Conservation (phyloP, 2,113 vertebrate genomes). For the Patagioenas fasciata region DNA sequence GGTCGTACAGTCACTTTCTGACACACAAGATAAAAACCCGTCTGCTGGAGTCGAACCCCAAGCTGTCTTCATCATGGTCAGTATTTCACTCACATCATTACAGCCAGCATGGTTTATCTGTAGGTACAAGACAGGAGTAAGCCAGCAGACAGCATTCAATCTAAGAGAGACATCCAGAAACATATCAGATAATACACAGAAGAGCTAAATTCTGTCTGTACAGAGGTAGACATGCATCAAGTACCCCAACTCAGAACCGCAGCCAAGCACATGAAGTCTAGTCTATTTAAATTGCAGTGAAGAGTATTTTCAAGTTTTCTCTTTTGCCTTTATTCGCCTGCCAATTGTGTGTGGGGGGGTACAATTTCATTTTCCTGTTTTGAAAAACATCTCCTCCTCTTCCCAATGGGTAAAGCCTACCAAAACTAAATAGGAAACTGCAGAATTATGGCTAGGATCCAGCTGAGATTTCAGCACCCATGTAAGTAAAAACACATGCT, state of each 20-base stretch:
- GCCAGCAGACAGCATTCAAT: neutral
- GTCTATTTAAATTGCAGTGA: neutral
- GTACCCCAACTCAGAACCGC: neutral
- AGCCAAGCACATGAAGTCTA: neutral
- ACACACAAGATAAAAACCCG: neutral
- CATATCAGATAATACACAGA: neutral
- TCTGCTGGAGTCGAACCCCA: neutral
- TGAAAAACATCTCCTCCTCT: neutral
- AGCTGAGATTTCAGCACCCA: conserved; percentile 45
- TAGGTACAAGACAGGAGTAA: neutral
- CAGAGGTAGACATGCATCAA: neutral
- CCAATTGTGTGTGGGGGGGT: neutral
- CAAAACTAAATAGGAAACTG: neutral
- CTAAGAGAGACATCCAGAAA: neutral
- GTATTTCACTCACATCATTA: neutral
- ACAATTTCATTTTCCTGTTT: conserved; percentile 4
- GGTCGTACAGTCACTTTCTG: neutral
- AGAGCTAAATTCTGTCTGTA: neutral
- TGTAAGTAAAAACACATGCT: conserved; percentile 22
- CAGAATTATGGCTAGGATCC: neutral
- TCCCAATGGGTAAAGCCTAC: neutral
- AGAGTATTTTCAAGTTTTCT: neutral
- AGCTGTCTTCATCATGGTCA: neutral
- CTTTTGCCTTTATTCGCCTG: neutral
- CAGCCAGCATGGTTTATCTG: neutral